Percentiles rank a stretch among this genome's conserved stretches.
These are phyloP conservation scores for Tanytarsus gracilentus DNA, from an alignment of 2,888 invertebrate species.

Conservation along the genomic window DNA sequence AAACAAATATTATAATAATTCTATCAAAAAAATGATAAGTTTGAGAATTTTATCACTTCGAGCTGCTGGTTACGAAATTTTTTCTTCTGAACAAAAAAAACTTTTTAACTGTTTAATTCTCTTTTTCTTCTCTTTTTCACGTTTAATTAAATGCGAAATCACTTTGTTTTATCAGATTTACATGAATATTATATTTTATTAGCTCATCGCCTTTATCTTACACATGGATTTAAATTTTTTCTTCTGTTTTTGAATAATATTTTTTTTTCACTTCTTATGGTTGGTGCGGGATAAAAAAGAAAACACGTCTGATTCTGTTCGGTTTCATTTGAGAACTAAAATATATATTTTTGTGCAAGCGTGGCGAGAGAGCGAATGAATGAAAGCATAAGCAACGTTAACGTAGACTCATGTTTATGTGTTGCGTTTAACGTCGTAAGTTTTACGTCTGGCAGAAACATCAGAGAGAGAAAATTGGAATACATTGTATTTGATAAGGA, in stretches of 20 bases:
- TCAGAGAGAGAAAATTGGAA: too few species aligned
- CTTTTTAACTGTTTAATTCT: not conserved
- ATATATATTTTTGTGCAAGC: not conserved
- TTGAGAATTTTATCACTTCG: not conserved
- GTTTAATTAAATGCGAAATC: constrained; percentile 3
- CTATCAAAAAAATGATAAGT: not conserved
- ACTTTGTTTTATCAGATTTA: not conserved
- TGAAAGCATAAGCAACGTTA: too few species aligned
- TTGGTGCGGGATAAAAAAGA: constrained; percentile 8
- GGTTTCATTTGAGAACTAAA: not conserved
- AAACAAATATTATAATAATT: too few species aligned
- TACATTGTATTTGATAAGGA: too few species aligned
- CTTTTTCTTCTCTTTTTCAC: not conserved
- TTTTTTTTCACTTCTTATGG: not conserved
- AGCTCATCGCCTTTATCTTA: not conserved
- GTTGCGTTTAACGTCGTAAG: too few species aligned
- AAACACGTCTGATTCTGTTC: not conserved
- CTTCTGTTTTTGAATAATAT: not conserved
- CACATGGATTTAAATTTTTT: not conserved
- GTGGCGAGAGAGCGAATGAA: too few species aligned
- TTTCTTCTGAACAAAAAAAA: not conserved
- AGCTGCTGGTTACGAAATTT: too few species aligned
- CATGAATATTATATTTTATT: not conserved
- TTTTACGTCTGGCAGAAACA: too few species aligned
- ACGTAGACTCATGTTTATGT: too few species aligned